phyloP scores from a whole-genome alignment of 2,113 vertebrate genomes.

The Zosterops hypoxanthus region DNA sequence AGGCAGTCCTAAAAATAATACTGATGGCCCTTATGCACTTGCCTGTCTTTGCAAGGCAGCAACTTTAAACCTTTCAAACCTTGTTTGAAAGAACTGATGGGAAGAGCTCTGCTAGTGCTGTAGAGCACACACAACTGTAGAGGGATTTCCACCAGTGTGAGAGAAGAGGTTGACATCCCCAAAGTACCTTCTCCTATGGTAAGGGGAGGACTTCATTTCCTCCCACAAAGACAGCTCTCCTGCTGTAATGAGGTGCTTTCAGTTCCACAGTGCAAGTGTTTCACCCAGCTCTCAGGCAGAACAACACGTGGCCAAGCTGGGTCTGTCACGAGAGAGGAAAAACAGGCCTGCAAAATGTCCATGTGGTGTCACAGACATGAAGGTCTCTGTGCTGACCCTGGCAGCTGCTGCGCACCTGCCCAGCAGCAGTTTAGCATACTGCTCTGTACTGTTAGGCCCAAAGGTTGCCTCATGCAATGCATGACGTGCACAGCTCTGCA shows the following conservation, averaged over 20 bases:
- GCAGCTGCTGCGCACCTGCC: background rate
- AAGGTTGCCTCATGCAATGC: background rate
- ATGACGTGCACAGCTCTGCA: background rate
- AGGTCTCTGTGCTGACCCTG: background rate
- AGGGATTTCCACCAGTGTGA: background rate
- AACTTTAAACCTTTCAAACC: background rate
- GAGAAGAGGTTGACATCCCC: background rate
- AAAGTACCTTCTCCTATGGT: background rate
- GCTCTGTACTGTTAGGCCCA: accelerated
- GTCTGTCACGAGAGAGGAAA: background rate
- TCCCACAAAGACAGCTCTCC: background rate
- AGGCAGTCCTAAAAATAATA: background rate
- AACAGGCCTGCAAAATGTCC: background rate
- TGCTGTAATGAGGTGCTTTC: background rate
- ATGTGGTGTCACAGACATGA: background rate
- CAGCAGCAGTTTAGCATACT: background rate
- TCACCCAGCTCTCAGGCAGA: background rate
- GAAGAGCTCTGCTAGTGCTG: background rate
- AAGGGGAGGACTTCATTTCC: accelerated
- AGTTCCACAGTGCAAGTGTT: accelerated
- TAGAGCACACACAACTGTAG: background rate
- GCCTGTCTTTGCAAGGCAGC: background rate
- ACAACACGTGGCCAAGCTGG: accelerated
- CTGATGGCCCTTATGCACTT: background rate
- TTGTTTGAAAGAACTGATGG: background rate